A percentile compares a stretch with the other conserved stretches of the same genome.
Evolutionary conservation across 2,113 vertebrate genomes (phyloP).

Genomic region (Athene noctua): DNA sequence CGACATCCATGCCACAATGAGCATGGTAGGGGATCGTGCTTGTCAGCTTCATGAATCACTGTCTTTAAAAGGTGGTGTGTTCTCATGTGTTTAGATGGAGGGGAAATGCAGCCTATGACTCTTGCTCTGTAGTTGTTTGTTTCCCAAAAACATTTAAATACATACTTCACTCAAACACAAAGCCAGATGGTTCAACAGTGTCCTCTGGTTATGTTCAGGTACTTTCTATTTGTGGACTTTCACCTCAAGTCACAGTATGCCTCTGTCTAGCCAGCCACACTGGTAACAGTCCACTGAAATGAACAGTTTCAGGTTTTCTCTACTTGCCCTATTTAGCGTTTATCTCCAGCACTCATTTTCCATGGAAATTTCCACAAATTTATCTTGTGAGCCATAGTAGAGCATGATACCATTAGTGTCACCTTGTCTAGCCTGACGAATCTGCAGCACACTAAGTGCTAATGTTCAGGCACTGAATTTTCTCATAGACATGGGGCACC

Average conservation of each 20-base stretch:
- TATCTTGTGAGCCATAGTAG: not conserved
- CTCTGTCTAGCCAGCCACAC: not conserved
- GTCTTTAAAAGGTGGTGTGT: rapidly evolving
- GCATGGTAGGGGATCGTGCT: rapidly evolving
- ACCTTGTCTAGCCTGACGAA: not conserved
- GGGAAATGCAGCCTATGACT: not conserved
- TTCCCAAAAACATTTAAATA: not conserved
- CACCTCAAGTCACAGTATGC: not conserved
- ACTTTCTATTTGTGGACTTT: not conserved
- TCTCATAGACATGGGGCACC: not conserved
- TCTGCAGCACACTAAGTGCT: not conserved
- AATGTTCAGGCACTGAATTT: not conserved
- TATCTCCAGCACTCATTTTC: not conserved
- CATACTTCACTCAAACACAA: not conserved
- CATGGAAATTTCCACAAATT: not conserved
- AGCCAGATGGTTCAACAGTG: not conserved
- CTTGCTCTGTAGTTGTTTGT: not conserved
- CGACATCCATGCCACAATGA: no score
- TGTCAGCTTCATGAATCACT: not conserved
- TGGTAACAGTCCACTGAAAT: not conserved
- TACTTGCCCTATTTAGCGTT: not conserved
- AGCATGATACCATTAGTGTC: not conserved
- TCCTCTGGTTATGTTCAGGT: not conserved
- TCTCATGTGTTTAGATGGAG: not conserved
- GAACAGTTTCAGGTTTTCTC: not conserved